Evolutionary conservation across 2,888 invertebrate species (phyloP), one percentile per base, ranked within the genome.

Genomic region (Eupithecia subumbrata): DNA sequence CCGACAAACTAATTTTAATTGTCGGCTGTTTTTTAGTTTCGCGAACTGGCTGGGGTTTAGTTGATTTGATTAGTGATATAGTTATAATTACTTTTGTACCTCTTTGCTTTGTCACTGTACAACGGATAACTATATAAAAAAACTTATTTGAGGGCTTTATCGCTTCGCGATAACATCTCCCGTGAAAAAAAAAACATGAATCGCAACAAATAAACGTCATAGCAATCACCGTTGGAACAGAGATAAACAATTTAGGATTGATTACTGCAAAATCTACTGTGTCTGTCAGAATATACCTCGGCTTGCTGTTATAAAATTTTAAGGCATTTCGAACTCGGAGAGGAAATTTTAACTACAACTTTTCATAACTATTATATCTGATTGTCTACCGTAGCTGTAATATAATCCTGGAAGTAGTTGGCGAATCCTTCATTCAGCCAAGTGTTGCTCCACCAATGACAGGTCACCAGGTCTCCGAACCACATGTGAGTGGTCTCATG

Each of bases 401-500:
- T 96, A 71, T 96, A 95, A 86, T 97, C 97, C 87, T 98, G 96
- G 87, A 97, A 97, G 86, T 96, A 97, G 79, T 95, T 95, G 0
- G 97, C 97, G 76, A 97, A 97, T 0, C 95, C 96, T 87, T 96
- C 96, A 81, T 96, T 96, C 0, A 97, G 88, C 97, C 97, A 97
- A 0, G 96, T 95, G 82, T 96, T 95, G 76, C 96, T 95, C 97
- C 97, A 97, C 97, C 97, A 97, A 77, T 96, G 95, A 73, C 96
- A 96, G 0, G 97, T 97, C 5, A 97, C 96, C 52, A 97, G 92
- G 87, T 97, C 96, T 1, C 97, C 98, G 81, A 98, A 97, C 97
- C 97, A 98, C 95, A 97, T 97, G 87, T 98, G 98, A 0, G 97
- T 96, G 69, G 97, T 93, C 88, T 98, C 98, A 85, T 98, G 98